Conservation (phyloP, 2,888 invertebrate genomes). For the Heterodera filipjevi region DNA sequence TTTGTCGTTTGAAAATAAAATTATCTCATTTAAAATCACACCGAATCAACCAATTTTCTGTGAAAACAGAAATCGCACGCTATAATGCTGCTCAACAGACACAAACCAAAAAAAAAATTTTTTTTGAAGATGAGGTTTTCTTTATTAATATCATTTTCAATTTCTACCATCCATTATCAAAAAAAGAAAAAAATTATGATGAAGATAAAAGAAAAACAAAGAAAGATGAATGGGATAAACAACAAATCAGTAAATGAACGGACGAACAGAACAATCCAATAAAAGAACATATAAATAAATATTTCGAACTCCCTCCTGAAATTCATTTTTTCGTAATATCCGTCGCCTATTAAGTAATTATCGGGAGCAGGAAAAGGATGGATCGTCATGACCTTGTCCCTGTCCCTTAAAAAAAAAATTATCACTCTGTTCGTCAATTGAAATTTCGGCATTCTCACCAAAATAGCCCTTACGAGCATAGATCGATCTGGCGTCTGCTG, state of each 20-base stretch:
- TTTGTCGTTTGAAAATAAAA: too few relatives aligned
- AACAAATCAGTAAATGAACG: constrained; percentile 4
- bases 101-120: too few relatives aligned
- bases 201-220: constrained; percentile 13
- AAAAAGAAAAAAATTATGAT: constrained; percentile 8
- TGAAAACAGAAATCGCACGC: too few relatives aligned
- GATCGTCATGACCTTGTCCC: background rate
- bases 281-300: background rate
- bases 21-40: too few relatives aligned
- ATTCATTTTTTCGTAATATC: background rate
- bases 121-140: background rate
- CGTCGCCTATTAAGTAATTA: background rate
- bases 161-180: background rate
- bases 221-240: background rate
- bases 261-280: background rate
- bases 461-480: background rate
- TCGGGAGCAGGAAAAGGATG: constrained; percentile 1
- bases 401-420: background rate
- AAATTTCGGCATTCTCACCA: background rate
- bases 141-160: too few relatives aligned
- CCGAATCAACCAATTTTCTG: too few relatives aligned
- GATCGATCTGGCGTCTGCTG: background rate
- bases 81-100: too few relatives aligned
- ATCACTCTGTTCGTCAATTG: background rate
- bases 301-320: background rate